Evolutionary conservation across 2,797 vertebrate species (phyloP).

Genomic region (Cetoscarus ocellatus): DNA sequence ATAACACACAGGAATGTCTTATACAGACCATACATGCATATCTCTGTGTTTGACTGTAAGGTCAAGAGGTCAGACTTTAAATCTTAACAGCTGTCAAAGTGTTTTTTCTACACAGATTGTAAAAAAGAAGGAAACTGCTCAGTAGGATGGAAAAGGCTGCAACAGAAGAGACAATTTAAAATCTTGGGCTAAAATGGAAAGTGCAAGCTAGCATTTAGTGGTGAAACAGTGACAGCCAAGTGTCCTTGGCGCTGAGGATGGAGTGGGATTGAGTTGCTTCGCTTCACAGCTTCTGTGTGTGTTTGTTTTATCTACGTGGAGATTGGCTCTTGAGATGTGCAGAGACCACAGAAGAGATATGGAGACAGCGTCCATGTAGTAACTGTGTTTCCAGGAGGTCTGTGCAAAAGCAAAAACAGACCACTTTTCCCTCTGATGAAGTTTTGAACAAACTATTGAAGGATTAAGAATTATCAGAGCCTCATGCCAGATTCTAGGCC

Average conservation of each 20-base stretch:
- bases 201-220: conserved; percentile 76
- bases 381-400: conserved; percentile 4
- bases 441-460: no score
- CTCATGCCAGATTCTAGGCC: neutral
- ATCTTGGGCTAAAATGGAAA: conserved; percentile 51
- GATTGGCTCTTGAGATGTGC: conserved; percentile 46
- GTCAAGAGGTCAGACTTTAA: conserved; percentile 24
- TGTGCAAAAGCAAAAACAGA: neutral
- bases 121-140: conserved; percentile 32
- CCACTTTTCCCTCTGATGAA: no score
- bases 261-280: conserved; percentile 46
- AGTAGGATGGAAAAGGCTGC: conserved; percentile 55
- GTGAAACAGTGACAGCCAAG: conserved; percentile 73
- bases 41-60: neutral
- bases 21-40: conserved; percentile 13
- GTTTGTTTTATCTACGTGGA: conserved; percentile 62
- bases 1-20: conserved; percentile 21
- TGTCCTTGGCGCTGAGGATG: conserved; percentile 54
- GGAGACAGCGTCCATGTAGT: neutral
- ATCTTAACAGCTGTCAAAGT: conserved; percentile 21
- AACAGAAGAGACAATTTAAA: conserved; percentile 34
- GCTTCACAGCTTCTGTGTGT: conserved; percentile 48
- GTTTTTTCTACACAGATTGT: conserved; percentile 53
- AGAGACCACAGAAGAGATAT: neutral
- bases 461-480: no score